A percentile compares a stretch with the other conserved stretches of the same genome.
These are phyloP conservation scores for Calliopum simillimum DNA, from an alignment of 2,888 invertebrate genomes.

Conservation along the genomic window DNA sequence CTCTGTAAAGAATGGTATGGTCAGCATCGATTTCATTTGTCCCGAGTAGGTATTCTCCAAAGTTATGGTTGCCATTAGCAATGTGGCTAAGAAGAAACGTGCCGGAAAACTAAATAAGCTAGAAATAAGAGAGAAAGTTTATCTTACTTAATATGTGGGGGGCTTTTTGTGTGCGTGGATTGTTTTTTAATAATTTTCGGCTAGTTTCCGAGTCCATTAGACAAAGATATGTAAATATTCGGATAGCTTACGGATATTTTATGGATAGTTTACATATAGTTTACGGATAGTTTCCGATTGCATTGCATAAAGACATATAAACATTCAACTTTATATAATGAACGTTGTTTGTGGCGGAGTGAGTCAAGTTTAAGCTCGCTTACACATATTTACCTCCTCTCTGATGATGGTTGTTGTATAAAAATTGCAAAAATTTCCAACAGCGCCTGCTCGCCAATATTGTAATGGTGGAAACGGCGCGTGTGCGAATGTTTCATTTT, in stretches of 20 bases:
- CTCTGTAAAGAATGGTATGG: slow-evolving; percentile 58
- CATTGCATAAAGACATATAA: too few species aligned
- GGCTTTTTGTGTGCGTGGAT: neutral
- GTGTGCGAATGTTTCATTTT: slow-evolving; percentile 27
- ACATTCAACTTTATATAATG: too few species aligned
- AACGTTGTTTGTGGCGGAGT: too few species aligned
- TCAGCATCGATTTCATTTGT: slow-evolving; percentile 62
- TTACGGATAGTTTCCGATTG: too few species aligned
- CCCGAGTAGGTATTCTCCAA: slow-evolving; percentile 65
- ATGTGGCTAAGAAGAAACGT: slow-evolving; percentile 57
- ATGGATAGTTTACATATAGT: too few species aligned
- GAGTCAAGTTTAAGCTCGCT: too few species aligned
- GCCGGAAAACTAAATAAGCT: slow-evolving; percentile 56
- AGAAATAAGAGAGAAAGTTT: neutral
- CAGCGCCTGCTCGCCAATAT: slow-evolving; percentile 49
- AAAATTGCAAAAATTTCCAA: slow-evolving; percentile 62
- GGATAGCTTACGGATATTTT: too few species aligned
- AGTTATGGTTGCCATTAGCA: slow-evolving; percentile 61
- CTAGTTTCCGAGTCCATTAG: neutral
- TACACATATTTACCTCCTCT: slow-evolving; percentile 49
- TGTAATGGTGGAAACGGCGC: slow-evolving; percentile 41
- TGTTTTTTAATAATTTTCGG: too few species aligned
- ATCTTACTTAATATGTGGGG: neutral
- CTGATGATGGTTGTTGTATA: slow-evolving; percentile 62
- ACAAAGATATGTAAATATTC: too few species aligned